Percentiles rank a stretch among this genome's conserved stretches.
Conservation (phyloP, 30 jellyfish, hydroid and myxozoan genomes). For the Rhopilema esculentum region DNA sequence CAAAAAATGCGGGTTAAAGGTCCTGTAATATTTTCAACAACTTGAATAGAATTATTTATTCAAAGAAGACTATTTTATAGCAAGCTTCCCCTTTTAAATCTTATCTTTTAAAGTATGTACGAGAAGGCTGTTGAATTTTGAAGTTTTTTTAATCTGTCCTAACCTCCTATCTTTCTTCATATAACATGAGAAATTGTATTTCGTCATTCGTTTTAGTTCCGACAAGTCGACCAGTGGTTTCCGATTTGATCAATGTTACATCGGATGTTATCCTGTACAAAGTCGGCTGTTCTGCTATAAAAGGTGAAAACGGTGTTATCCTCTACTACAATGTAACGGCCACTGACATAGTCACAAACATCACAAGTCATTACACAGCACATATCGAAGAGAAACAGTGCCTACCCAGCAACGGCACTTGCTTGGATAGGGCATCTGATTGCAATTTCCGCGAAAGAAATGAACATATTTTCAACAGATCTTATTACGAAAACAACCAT, state of each 20-base stretch:
- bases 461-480: background rate
- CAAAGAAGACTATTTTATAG: no score
- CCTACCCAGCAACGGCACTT: background rate
- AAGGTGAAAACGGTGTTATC: slow-evolving; percentile 49
- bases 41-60: no score
- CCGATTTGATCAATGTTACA: background rate
- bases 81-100: no score
- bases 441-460: background rate
- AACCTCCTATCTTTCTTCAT: no score
- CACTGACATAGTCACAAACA: background rate
- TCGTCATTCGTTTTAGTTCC: slow-evolving; percentile 10
- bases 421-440: background rate
- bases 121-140: no score
- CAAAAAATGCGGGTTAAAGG: no score
- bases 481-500: background rate
- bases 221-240: background rate
- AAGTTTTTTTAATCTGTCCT: no score
- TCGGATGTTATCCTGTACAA: slow-evolving; percentile 6
- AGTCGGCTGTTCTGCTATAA: slow-evolving; percentile 28
- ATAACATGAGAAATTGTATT: background rate
- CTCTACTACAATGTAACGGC: slow-evolving; percentile 36
- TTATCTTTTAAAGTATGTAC: no score
- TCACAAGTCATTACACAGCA: slow-evolving; percentile 17
- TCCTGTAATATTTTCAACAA: no score
- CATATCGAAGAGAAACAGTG: background rate